These are phyloP conservation scores for Dorcus parallelipipedus DNA, from an alignment of 2,888 invertebrate species.

Conservation along the genomic window DNA sequence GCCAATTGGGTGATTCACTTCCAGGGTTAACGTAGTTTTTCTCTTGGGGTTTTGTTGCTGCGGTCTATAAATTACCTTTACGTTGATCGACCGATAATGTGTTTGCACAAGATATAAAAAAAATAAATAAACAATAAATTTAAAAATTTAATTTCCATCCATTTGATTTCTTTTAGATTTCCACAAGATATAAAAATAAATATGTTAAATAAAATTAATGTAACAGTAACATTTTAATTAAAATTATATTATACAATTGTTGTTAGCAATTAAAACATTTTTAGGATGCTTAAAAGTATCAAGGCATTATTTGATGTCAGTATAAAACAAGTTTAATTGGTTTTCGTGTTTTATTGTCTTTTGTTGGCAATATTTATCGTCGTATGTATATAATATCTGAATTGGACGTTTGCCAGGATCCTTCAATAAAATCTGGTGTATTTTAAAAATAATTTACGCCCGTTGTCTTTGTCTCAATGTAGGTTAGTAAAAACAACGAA, in stretches of 20 bases:
- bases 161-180: too few species aligned
- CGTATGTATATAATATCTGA: conserved; percentile 8
- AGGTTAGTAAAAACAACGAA: conserved; percentile 25
- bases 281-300: conserved; percentile 1
- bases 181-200: too few species aligned
- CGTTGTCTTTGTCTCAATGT: conserved; percentile 18
- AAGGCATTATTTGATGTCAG: neutral
- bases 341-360: neutral
- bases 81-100: neutral
- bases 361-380: conserved; percentile 1
- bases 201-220: too few species aligned
- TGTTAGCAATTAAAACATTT: neutral
- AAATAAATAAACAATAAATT: neutral
- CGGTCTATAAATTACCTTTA: neutral
- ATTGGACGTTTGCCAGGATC: conserved; percentile 23
- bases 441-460: conserved; percentile 18
- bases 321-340: conserved; percentile 1
- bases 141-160: neutral
- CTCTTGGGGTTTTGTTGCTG: neutral
- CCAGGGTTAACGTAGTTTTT: neutral
- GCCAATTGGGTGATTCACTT: conserved; percentile 31
- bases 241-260: neutral
- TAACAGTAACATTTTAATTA: neutral
- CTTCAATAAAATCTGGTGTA: conserved; percentile 25
- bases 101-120: neutral